Conservation (phyloP, 2,888 invertebrate genomes). For the Arge pagana region DNA sequence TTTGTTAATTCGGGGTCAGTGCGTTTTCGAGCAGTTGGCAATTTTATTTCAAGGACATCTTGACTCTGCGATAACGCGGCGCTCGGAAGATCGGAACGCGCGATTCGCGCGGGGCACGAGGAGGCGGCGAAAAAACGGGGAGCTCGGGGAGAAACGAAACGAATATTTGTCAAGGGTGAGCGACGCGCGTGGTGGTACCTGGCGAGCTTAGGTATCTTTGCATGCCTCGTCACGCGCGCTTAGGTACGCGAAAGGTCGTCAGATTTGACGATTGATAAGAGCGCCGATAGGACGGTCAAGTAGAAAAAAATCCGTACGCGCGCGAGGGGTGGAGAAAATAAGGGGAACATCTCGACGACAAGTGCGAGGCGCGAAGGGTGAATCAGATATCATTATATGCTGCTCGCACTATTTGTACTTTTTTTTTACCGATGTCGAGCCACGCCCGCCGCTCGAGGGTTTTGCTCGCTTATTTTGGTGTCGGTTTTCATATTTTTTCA, state of each 20-base stretch:
- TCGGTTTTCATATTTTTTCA: conserved; percentile 58
- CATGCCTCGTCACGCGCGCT: too few species aligned
- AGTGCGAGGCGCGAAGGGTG: conserved; percentile 13
- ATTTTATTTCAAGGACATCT: conserved; percentile 20
- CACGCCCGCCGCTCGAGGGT: conserved; percentile 37
- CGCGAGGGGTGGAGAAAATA: background rate
- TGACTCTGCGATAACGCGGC: conserved; percentile 9
- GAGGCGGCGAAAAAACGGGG: too few species aligned
- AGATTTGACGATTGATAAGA: too few species aligned
- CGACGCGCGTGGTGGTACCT: too few species aligned
- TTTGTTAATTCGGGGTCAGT: conserved; percentile 16
- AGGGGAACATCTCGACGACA: conserved; percentile 3
- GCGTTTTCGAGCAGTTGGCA: conserved; percentile 6
- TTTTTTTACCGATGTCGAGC: conserved; percentile 52
- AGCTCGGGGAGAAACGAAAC: too few species aligned
- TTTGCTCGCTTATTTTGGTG: conserved; percentile 55
- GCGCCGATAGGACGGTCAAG: too few species aligned
- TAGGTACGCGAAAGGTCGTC: too few species aligned
- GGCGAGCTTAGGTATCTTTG: too few species aligned
- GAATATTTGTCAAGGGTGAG: too few species aligned
- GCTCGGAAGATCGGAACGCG: too few species aligned
- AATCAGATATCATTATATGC: conserved; percentile 44
- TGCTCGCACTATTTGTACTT: conserved; percentile 48
- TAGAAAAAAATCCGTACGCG: too few species aligned
- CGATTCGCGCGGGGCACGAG: too few species aligned